Conservation (phyloP, 2,113 vertebrate species). For the Syngnathus typhle region DNA sequence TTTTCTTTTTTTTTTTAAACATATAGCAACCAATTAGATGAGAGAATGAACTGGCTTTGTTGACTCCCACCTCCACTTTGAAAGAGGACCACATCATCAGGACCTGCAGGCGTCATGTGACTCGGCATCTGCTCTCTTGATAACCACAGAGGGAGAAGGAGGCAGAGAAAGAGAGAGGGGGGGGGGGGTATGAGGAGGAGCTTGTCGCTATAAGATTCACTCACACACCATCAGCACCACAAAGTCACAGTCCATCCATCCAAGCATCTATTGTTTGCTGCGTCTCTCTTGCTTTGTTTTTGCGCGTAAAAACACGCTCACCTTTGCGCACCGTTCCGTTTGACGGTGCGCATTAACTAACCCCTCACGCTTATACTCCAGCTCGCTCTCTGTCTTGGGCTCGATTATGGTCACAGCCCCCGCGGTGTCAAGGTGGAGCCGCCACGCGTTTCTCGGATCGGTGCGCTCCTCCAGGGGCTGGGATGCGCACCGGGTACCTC, state of each 20-base stretch:
- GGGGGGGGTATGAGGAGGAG: constrained; percentile 49
- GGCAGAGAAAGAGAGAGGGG: constrained; percentile 12
- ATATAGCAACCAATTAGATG: constrained; percentile 1
- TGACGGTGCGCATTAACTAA: constrained; percentile 44
- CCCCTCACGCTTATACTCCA: constrained; percentile 4
- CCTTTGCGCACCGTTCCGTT: not conserved
- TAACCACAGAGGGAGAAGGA: constrained; percentile 37
- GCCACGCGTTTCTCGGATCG: constrained; percentile 74
- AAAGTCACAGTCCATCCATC: constrained; percentile 31
- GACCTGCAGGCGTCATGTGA: constrained; percentile 64
- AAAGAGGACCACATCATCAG: constrained; percentile 27
- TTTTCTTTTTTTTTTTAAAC: not conserved
- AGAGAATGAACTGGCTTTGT: constrained; percentile 13
- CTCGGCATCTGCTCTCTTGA: constrained; percentile 59
- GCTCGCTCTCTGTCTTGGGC: constrained; percentile 35
- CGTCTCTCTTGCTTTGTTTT: not conserved
- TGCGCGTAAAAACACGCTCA: not conserved
- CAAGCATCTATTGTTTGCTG: constrained; percentile 10
- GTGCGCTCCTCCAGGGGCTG: constrained; percentile 78
- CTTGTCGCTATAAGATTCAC: constrained; percentile 43
- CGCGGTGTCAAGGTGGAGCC: constrained; percentile 73
- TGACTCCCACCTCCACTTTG: constrained; percentile 30
- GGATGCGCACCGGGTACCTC: constrained; percentile 78
- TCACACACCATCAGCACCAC: constrained; percentile 57
- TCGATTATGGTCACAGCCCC: constrained; percentile 70